A percentile compares a stretch with the other conserved stretches of the same genome.
These are phyloP conservation scores for Pseudococcus longispinus DNA, from an alignment of 2,888 invertebrate species.

Conservation along the genomic window DNA sequence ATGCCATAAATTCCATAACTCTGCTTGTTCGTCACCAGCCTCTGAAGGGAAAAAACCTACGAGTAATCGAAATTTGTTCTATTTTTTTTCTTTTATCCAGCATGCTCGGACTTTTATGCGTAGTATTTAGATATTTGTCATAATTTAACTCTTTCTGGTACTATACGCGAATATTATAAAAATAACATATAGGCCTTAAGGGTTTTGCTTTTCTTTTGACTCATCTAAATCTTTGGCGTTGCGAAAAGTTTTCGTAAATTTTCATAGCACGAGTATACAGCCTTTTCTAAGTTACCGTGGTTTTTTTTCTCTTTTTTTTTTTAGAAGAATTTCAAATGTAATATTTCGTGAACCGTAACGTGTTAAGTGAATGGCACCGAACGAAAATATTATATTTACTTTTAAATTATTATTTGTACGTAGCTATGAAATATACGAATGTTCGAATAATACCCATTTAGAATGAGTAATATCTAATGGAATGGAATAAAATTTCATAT, in stretches of 20 bases:
- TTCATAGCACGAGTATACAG: neutral
- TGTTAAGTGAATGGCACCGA: neutral
- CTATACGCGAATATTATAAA: neutral
- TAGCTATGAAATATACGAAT: neutral
- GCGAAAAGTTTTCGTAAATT: slow-evolving; percentile 7
- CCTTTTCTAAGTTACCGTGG: neutral
- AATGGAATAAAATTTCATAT: neutral
- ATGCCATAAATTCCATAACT: neutral
- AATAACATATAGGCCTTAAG: slow-evolving; percentile 16
- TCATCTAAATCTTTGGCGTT: neutral
- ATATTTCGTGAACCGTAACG: slow-evolving; percentile 6
- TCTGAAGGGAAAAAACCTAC: neutral
- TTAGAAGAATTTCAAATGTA: neutral
- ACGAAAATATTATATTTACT: slow-evolving; percentile 1
- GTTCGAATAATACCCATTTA: neutral
- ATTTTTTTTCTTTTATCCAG: neutral
- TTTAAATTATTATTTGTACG: neutral
- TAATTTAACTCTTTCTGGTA: neutral
- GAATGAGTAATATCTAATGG: neutral
- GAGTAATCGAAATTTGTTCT: neutral
- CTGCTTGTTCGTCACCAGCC: neutral
- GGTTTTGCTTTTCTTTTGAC: slow-evolving; percentile 14
- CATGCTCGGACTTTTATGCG: neutral
- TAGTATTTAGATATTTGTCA: slow-evolving; percentile 12
- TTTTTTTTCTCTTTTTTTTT: neutral